A percentile compares a stretch with the other conserved stretches of the same genome.
phyloP scores from a whole-genome alignment of 2,113 vertebrate species.

The Monopterus albus region DNA sequence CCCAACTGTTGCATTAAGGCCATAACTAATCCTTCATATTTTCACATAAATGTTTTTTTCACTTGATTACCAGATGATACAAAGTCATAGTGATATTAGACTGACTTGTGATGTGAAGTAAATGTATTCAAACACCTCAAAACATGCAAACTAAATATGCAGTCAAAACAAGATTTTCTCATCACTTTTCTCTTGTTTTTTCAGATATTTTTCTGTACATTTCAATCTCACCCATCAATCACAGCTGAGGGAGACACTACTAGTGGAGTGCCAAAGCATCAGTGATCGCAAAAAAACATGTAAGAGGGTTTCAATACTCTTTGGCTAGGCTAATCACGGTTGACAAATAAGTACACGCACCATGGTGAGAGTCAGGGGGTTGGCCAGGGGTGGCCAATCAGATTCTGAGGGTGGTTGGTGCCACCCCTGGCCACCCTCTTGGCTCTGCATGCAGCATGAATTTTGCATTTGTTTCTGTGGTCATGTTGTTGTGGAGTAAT shows the following conservation, averaged over 20 bases:
- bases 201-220: not conserved
- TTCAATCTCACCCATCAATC: not conserved
- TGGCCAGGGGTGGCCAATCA: too few relatives aligned
- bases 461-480: too few relatives aligned
- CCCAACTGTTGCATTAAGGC: constrained; percentile 37
- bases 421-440: too few relatives aligned
- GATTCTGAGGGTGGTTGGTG: too few relatives aligned
- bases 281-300: not conserved
- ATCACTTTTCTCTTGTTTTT: too few relatives aligned
- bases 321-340: constrained; percentile 23
- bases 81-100: not conserved
- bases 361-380: too few relatives aligned
- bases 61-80: not conserved
- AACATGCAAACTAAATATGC: too few relatives aligned
- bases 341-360: constrained; percentile 28
- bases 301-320: constrained; percentile 11
- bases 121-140: too few relatives aligned
- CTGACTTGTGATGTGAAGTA: too few relatives aligned
- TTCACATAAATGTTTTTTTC: constrained; percentile 6
- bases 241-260: not conserved
- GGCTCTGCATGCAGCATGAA: too few relatives aligned
- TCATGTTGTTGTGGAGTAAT: too few relatives aligned
- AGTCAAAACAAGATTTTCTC: too few relatives aligned
- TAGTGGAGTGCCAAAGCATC: not conserved
- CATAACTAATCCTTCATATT: constrained; percentile 6